Conservation (phyloP, 2,113 vertebrate genomes). For the Lepidothrix coronata region DNA sequence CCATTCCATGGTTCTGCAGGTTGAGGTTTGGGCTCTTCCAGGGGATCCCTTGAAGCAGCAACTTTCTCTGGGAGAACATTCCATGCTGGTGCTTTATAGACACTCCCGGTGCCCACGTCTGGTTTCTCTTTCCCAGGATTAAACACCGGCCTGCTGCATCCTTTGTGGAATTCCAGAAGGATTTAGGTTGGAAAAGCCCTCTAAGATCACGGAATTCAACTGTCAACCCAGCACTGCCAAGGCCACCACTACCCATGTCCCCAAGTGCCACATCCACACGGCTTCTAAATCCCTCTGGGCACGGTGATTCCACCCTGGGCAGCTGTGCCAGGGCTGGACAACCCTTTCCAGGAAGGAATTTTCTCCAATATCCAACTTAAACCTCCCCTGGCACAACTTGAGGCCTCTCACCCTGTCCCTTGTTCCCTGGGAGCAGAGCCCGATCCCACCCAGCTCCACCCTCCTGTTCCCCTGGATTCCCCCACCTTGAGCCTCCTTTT, state of each 20-base stretch:
- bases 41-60: background rate
- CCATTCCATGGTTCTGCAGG: background rate
- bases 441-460: background rate
- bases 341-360: background rate
- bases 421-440: background rate
- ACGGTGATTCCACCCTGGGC: background rate
- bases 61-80: background rate
- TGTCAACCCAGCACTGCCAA: background rate
- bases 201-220: background rate
- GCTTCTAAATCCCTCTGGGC: accelerated
- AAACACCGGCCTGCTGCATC: background rate
- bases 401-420: background rate
- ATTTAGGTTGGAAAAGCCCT: background rate
- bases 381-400: background rate
- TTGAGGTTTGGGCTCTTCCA: background rate
- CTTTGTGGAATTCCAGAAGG: background rate
- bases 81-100: background rate
- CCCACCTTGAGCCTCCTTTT: background rate
- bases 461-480: background rate
- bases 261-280: too few relatives aligned
- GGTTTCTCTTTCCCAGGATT: background rate
- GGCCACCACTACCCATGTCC: background rate
- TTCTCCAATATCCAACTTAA: background rate
- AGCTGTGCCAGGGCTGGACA: background rate
- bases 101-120: background rate